phyloP scores from a whole-genome alignment of 2,797 vertebrate genomes.

The Zalophus californianus region DNA sequence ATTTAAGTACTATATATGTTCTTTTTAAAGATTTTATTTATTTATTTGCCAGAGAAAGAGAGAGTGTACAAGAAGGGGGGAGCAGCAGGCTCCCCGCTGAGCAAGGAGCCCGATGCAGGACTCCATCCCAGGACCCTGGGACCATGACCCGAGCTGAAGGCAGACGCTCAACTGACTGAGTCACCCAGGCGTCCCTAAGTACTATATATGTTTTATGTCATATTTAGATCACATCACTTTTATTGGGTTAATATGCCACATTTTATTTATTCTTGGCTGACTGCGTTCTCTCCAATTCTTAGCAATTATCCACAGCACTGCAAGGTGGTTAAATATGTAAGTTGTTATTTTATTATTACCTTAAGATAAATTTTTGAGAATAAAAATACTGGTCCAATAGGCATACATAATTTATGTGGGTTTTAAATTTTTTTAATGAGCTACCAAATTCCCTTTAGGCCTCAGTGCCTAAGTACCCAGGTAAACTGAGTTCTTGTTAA shows the following conservation, averaged over 20 bases:
- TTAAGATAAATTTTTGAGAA: slow-evolving; percentile 12
- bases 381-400: neutral
- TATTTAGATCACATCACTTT: neutral
- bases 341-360: neutral
- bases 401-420: neutral
- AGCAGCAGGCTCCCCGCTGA: too few species aligned
- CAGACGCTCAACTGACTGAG: too few species aligned
- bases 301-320: neutral
- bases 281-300: neutral
- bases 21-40: too few species aligned
- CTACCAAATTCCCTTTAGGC: neutral
- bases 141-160: too few species aligned
- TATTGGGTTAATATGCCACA: slow-evolving; percentile 6
- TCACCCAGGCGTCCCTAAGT: neutral
- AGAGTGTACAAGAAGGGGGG: too few species aligned
- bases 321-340: neutral
- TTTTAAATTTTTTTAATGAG: slow-evolving; percentile 25
- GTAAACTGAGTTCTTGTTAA: neutral
- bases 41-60: too few species aligned
- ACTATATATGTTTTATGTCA: neutral
- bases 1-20: neutral
- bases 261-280: neutral
- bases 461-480: neutral
- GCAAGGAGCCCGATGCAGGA: too few species aligned
- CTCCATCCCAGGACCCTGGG: too few species aligned